Base-by-base conservation (phyloP, 2,888 invertebrate species). In the Uloborus plumipes region DNA sequence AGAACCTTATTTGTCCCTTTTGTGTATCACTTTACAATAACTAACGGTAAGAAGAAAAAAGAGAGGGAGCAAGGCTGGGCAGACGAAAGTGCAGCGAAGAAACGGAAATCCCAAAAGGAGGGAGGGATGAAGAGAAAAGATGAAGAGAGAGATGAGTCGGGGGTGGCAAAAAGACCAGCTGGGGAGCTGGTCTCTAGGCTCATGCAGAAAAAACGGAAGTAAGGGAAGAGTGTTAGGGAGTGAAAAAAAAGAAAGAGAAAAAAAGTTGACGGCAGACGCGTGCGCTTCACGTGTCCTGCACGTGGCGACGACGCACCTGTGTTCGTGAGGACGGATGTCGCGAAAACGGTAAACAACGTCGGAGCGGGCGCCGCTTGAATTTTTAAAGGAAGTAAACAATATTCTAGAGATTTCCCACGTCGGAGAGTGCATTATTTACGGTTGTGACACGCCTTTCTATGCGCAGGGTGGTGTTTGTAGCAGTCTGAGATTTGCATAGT, bases 241-340 rank as follows among this genome's bases (percentile, higher is more conserved):
- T 55, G 55, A 73, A 55, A 55, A 55, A 47, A n/a, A 39, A 67
- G 20, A 61, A 61, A 61, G 16, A 50, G 31, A 18, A 51, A 49
- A 62, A 72, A 39, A 58, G 55, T 39, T 20, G 76, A 61, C 53
- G 53, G 20, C 49, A 39, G 76, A 51, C 78, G 78, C 71, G 78
- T 72, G 71, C 62, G 47, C 20, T 26, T 64, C 50, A 50, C 50
- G 71, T 61, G 71, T 61, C 22, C 13, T 39, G 59, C 78, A 78
- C 78, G 78, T 78, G 78, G 70, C 78, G 65, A 58, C 59, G 58
- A 64, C 55, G 78, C 78, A 78, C 78, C 78, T 78, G 78, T 78
- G 78, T 51, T 39, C 39, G 16, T 53, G n/a, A 51, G 58, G 62
- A 69, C 77, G 77, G 64, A 77, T 70, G 64, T 64, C 39, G 64